Evolutionary conservation across 2,797 vertebrate species (phyloP).

Genomic region (Manis javanica): DNA sequence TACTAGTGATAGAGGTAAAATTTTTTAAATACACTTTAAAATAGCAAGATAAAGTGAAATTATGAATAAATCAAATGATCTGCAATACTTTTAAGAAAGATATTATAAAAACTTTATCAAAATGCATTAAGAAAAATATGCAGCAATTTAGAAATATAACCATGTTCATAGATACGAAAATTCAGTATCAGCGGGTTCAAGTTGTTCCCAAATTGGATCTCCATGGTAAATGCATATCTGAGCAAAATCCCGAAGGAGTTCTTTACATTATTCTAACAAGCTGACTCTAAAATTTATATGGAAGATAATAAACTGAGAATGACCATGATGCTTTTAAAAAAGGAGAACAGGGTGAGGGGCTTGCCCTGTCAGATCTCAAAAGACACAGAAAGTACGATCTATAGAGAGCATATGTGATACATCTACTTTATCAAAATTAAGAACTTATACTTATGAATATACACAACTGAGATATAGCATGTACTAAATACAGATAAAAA

Average conservation of each 20-base stretch:
- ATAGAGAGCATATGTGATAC: not conserved
- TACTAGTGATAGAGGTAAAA: not conserved
- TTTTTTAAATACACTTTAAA: not conserved
- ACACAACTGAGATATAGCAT: not conserved
- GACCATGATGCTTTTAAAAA: not conserved
- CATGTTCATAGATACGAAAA: not conserved
- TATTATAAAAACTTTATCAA: not conserved
- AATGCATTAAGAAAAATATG: not conserved
- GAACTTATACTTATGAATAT: not conserved
- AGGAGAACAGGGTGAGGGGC: not conserved
- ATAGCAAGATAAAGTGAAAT: conserved; percentile 16
- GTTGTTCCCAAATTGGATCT: not conserved
- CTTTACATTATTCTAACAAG: not conserved
- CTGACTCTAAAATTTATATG: not conserved
- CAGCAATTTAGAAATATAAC: not conserved
- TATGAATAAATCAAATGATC: not conserved
- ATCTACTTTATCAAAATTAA: not conserved
- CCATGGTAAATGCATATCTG: not conserved
- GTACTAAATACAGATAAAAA: not conserved
- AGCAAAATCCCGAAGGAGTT: conserved; percentile 35
- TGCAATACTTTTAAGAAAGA: not conserved
- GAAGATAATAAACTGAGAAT: not conserved
- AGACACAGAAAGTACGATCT: not conserved
- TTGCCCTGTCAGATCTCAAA: not conserved
- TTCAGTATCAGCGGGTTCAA: not conserved